Evolutionary conservation across 2,888 invertebrate species (phyloP).

Genomic region (Oxycera nigricornis): DNA sequence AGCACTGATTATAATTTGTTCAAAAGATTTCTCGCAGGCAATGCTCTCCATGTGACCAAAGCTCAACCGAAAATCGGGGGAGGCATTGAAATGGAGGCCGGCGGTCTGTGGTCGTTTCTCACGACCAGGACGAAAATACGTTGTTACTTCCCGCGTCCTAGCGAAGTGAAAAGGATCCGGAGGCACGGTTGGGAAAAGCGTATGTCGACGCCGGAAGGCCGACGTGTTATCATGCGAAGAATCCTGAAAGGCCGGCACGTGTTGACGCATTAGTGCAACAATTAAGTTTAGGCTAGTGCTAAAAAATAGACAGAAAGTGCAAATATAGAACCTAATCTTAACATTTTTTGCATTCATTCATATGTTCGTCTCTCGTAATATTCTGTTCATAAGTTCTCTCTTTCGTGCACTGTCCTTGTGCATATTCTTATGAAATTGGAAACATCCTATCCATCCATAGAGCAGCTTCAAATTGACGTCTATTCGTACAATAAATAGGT

Average conservation of each 20-base stretch:
- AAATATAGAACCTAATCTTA: no score
- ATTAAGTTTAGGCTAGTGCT: background rate
- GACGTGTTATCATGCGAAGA: slow-evolving; percentile 72
- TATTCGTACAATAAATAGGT: no score
- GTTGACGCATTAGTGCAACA: slow-evolving; percentile 69
- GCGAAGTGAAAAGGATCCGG: slow-evolving; percentile 70
- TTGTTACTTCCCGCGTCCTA: slow-evolving; percentile 74
- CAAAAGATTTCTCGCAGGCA: background rate
- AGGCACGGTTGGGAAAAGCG: slow-evolving; percentile 71
- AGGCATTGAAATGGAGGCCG: slow-evolving; percentile 35
- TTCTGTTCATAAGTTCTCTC: no score
- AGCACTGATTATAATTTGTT: background rate
- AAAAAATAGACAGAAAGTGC: no score
- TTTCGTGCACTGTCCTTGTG: no score
- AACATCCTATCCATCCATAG: no score
- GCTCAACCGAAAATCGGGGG: background rate
- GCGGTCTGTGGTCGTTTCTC: slow-evolving; percentile 53
- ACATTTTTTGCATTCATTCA: no score
- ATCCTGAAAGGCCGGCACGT: slow-evolving; percentile 74
- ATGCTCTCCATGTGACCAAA: background rate
- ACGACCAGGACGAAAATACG: slow-evolving; percentile 65
- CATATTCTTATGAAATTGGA: no score
- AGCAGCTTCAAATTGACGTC: no score
- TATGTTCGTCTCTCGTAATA: no score
- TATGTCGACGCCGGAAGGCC: slow-evolving; percentile 71